Percentiles rank a stretch among this genome's conserved stretches.
Evolutionary conservation across 2,888 invertebrate genomes (phyloP).

Genomic region (Actias luna): DNA sequence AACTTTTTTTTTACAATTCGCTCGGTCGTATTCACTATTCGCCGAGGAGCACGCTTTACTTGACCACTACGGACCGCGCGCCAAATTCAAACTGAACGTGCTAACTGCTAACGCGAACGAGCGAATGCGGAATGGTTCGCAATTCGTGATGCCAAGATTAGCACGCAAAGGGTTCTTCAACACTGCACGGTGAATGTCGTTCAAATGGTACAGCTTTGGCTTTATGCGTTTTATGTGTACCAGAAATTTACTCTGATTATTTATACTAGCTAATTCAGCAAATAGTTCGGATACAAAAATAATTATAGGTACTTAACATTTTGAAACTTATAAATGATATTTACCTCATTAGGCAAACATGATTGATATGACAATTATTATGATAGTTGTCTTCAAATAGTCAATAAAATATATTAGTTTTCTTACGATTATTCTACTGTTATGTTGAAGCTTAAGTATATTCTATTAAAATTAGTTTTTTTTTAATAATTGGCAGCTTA

Average conservation of each 20-base stretch:
- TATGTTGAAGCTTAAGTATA: too few species aligned
- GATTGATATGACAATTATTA: too few species aligned
- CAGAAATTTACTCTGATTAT: constrained; percentile 22
- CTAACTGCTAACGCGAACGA: constrained; percentile 24
- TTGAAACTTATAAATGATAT: not conserved
- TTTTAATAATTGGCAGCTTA: not conserved
- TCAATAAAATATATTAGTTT: too few species aligned
- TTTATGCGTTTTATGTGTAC: constrained; percentile 35
- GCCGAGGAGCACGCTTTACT: constrained; percentile 58
- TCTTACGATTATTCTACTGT: too few species aligned
- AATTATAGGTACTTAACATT: not conserved
- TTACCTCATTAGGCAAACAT: not conserved
- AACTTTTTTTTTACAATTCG: constrained; percentile 44
- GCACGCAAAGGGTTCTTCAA: constrained; percentile 22
- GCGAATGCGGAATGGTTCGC: constrained; percentile 34
- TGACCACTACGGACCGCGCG: constrained; percentile 54
- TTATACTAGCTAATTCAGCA: constrained; percentile 32
- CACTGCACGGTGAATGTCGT: constrained; percentile 31
- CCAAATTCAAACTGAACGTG: constrained; percentile 69
- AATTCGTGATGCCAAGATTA: constrained; percentile 22
- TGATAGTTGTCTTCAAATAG: too few species aligned
- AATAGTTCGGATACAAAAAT: constrained; percentile 15
- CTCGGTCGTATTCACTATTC: constrained; percentile 32
- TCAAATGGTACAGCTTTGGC: constrained; percentile 34
- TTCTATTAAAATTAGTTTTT: not conserved